phyloP scores from a whole-genome alignment of 2,797 vertebrate species.

The Avahi laniger region DNA sequence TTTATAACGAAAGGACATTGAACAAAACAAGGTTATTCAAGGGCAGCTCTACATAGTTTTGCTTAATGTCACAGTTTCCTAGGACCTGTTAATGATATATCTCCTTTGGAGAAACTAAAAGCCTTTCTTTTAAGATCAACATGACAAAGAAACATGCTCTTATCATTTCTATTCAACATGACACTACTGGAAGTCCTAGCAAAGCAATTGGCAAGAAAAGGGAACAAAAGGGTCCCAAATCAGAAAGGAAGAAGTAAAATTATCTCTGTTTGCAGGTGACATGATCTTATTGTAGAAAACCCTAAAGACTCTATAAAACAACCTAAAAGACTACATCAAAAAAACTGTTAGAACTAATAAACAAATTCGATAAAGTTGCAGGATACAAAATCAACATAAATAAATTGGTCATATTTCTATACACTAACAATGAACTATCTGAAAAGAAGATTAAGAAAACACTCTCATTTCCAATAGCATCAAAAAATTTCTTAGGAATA shows the following conservation, averaged over 20 bases:
- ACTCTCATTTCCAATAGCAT: neutral
- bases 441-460: neutral
- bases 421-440: neutral
- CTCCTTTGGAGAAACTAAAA: neutral
- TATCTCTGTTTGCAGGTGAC: neutral
- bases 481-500: neutral
- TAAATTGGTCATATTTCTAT: neutral
- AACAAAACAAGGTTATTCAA: neutral
- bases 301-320: neutral
- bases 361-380: neutral
- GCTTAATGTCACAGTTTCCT: neutral
- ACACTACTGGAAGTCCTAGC: neutral
- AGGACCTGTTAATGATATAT: neutral
- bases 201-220: neutral
- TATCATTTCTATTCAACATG: neutral
- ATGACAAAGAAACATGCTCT: neutral
- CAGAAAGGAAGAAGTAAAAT: neutral
- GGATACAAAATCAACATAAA: neutral
- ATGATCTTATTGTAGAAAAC: neutral
- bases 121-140: neutral
- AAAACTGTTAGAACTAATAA: neutral
- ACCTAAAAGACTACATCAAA: neutral
- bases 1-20: neutral
- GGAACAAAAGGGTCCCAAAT: neutral
- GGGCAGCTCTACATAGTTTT: neutral